phyloP scores from a whole-genome alignment of 2,113 vertebrate species.

The Osmerus mordax region DNA sequence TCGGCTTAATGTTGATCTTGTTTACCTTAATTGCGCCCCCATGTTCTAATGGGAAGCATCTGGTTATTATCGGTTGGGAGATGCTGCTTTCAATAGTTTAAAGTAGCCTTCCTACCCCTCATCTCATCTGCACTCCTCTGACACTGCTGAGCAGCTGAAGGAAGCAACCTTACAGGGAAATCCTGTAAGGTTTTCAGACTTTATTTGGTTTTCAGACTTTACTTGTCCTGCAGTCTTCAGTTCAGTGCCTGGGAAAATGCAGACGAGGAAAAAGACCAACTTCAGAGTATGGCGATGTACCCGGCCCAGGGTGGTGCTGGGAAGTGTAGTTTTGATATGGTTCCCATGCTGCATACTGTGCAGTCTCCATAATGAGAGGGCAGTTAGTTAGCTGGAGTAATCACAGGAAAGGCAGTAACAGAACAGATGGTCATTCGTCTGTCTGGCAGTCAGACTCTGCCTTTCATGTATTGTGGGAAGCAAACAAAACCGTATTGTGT shows the following conservation, averaged over 20 bases:
- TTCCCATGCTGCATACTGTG: not conserved
- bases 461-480: constrained; percentile 12
- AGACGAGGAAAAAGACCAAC: too few species aligned
- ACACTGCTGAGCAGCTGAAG: too few species aligned
- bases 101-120: too few species aligned
- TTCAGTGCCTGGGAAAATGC: too few species aligned
- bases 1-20: not conserved
- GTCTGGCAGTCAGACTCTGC: not conserved
- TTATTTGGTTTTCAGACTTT: too few species aligned
- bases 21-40: constrained; percentile 15
- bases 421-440: constrained; percentile 26
- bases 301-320: not conserved
- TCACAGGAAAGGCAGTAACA: constrained; percentile 21
- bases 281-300: too few species aligned
- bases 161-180: too few species aligned
- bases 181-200: too few species aligned
- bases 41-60: constrained; percentile 17
- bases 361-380: not conserved
- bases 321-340: not conserved
- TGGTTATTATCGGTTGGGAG: not conserved
- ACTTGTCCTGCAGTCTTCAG: too few species aligned
- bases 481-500: constrained; percentile 1
- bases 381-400: not conserved
- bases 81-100: too few species aligned
- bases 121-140: too few species aligned